Evolutionary conservation across 2,888 invertebrate genomes (phyloP), one percentile per base, ranked within the genome.

Genomic region (Drosophila paramelanica): DNA sequence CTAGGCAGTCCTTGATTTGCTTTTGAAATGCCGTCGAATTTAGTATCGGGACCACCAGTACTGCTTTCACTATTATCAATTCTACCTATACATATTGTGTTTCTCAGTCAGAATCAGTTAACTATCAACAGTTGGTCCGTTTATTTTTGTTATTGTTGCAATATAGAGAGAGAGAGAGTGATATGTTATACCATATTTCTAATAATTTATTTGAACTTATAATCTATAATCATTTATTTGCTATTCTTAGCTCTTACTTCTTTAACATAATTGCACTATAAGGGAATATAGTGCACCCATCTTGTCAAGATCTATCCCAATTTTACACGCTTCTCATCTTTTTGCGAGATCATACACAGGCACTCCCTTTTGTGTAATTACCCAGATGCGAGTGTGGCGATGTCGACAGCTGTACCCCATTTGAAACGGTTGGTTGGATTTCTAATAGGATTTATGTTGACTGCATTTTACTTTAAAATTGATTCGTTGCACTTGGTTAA

Each of bases 401-500:
- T 45, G 47, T 17, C 23, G 11, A 39, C 36, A 58, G 20, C 56
- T 66, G 64, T 50, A 41, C 62, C 77, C 61, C 67, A 80, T 90
- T 90, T 77, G 90, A 71, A 69, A 83, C 80, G 91, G 80, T 87
- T 81, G 81, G 65, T 77, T 75, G 78, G 59, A 71, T 77, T 77
- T 77, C 78, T 71, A 75, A 80, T 86, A 70, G 73, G 83, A 73
- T 68, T 75, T 57, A 56, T 73, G 57, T 51, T 67, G 61, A n/a
- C 47, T 73, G 53, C 52, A 61, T 67, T 59, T 66, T 50, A 58
- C 55, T 55, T 38, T 47, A 62, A 81, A 89, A 91, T 89, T 78
- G 75, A 90, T 91, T 91, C 84, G 90, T 70, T 90, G 64, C 86
- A 81, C 78, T 85, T 81, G 81, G 86, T 58, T 89, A 87, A 70